Evolutionary conservation across 2,797 vertebrate genomes (phyloP).

Genomic region (Perodicticus potto): DNA sequence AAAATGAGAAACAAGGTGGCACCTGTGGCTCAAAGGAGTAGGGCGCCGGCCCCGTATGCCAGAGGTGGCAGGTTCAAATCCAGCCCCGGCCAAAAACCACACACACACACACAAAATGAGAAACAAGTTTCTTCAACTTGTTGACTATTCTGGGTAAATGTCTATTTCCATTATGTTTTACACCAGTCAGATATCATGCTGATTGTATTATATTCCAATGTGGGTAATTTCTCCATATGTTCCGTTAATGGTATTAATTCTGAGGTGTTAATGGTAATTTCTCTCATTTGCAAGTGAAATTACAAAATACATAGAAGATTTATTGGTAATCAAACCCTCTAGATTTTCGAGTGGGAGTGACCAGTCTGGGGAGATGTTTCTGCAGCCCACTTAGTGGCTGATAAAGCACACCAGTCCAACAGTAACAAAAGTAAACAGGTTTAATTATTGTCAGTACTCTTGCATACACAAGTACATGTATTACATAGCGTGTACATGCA

Average conservation of each 20-base stretch:
- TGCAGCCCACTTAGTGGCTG: background rate
- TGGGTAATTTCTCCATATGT: conserved; percentile 15
- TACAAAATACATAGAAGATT: background rate
- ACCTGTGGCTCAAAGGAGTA: too few species aligned
- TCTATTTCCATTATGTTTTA: conserved; percentile 2
- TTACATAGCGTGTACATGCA: background rate
- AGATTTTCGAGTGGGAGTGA: background rate
- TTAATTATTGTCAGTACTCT: background rate
- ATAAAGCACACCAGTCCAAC: background rate
- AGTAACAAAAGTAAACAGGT: background rate
- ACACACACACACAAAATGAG: background rate
- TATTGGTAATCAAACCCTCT: background rate
- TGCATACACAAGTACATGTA: background rate
- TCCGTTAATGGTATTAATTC: conserved; percentile 25
- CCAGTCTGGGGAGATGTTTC: background rate
- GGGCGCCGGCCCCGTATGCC: too few species aligned
- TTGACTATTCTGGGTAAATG: background rate
- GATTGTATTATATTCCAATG: background rate
- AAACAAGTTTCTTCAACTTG: background rate
- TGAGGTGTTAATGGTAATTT: conserved; percentile 4
- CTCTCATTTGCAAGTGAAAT: conserved; percentile 23
- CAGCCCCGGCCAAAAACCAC: too few species aligned
- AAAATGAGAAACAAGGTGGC: background rate
- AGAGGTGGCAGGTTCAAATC: too few species aligned
- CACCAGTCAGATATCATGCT: background rate